Evolutionary conservation across 2,888 invertebrate genomes (phyloP).

Genomic region (Clepsis dumicolana): DNA sequence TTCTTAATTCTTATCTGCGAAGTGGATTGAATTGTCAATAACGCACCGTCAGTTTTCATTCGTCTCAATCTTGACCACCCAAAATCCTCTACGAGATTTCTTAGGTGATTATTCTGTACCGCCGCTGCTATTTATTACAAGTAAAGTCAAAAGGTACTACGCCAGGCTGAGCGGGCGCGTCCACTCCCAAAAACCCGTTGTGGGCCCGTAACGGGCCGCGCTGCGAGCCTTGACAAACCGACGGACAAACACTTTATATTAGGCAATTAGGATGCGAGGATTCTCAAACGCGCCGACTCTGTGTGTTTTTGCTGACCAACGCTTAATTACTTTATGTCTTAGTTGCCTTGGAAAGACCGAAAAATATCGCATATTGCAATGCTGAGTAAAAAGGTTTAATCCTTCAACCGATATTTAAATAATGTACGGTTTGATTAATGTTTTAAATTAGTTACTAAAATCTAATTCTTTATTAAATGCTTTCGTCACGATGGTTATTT

Average conservation of each 20-base stretch:
- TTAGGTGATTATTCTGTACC: not conserved
- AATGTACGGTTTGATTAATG: not conserved
- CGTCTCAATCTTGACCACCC: not conserved
- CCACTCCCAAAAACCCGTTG: constrained; percentile 64
- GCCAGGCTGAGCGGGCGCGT: constrained; percentile 16
- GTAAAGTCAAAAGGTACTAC: not conserved
- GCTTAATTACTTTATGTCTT: constrained; percentile 34
- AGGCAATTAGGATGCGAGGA: constrained; percentile 73
- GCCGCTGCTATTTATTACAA: not conserved
- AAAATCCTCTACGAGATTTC: not conserved
- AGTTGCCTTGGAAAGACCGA: not conserved
- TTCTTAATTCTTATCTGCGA: not conserved
- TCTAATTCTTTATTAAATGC: too few species aligned
- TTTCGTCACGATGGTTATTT: too few species aligned
- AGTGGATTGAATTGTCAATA: not conserved
- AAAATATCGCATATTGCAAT: not conserved
- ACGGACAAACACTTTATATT: constrained; percentile 69
- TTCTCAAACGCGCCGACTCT: constrained; percentile 59
- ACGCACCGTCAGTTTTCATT: not conserved
- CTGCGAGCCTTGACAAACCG: constrained; percentile 61
- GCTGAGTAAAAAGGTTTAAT: not conserved
- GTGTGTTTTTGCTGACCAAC: constrained; percentile 17
- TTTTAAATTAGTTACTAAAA: not conserved
- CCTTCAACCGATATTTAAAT: not conserved
- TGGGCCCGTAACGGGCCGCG: constrained; percentile 65